Percentiles rank a stretch among this genome's conserved stretches.
Conservation (phyloP, 2,888 invertebrate genomes). For the Strigamia transsilvanica region DNA sequence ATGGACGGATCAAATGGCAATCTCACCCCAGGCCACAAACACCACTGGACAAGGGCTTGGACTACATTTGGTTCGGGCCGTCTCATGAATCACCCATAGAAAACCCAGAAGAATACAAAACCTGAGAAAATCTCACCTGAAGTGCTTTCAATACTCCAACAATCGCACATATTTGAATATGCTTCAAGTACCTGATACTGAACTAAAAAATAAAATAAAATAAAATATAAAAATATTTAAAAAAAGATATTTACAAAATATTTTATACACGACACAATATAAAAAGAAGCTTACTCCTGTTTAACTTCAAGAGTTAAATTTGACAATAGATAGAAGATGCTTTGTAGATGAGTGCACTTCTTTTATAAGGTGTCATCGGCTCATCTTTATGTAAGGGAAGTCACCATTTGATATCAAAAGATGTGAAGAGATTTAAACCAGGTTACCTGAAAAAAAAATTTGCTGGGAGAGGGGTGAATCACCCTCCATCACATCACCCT, state of each 20-base stretch:
- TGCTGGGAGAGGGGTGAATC: conserved; percentile 29
- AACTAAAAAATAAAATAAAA: no score
- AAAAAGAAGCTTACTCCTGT: not conserved
- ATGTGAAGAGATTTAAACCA: conserved; percentile 36
- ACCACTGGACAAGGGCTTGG: conserved; percentile 45
- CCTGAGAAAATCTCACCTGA: conserved; percentile 36
- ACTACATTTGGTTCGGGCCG: conserved; percentile 28
- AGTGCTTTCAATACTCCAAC: conserved; percentile 21
- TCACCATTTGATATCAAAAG: conserved; percentile 29
- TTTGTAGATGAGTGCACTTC: conserved; percentile 22
- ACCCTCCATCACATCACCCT: not conserved
- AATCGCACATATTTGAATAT: not conserved
- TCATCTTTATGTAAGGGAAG: conserved; percentile 36
- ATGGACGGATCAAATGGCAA: conserved; percentile 41
- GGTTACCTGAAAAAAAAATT: not conserved
- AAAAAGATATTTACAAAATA: not conserved
- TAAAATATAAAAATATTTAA: not conserved
- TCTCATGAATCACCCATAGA: conserved; percentile 40
- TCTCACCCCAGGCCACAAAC: conserved; percentile 47
- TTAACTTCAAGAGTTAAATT: not conserved
- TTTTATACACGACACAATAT: not conserved
- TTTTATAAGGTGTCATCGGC: not conserved
- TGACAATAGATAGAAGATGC: not conserved
- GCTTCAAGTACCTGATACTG: not conserved
- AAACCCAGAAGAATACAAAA: conserved; percentile 25